Base-by-base conservation (phyloP, 2,113 vertebrate species). In the Phyllostomus hastatus region DNA sequence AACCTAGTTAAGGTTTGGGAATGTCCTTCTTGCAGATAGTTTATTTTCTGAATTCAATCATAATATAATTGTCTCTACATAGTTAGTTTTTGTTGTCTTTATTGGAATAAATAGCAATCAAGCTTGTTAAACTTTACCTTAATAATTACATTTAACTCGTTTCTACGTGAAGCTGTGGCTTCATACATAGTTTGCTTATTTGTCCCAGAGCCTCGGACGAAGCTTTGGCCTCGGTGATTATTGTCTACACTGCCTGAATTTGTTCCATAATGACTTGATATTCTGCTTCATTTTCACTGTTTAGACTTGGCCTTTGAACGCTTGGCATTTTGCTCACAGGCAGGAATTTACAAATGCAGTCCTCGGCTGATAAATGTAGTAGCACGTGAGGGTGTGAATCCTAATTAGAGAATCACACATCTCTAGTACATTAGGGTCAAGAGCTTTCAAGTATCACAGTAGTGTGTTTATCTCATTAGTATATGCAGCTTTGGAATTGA, bases 211-310 rank as follows among this genome's bases (percentile, higher is more conserved):
- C 24, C 72, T 15, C 76, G 8, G n/a, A 95, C 82, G 59, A 92
- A 91, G 69, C 76, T 90, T 84, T 85, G 82, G 86, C 69, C 69
- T 89, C 7, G 1, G 75, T 95, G 91, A 96, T 97, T 96, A 95
- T 90, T 96, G 84, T 88, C 91, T 88, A 94, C 57, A 90, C 48
- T 66, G 43, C 94, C 70, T 95, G 94, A 97, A 95, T 97, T 97
- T 95, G 97, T 94, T 96, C 81, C 81, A 64, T 97, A 97, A 98
- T 98, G 95, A 95, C 95, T 96, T 97, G 96, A 96, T 97, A 97
- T 93, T 97, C 95, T 93, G 75, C 96, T 96, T 96, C 95, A 92
- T 96, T 97, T 96, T 96, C 91, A 95, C 76, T 97, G 91, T 92
- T 96, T 93, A 96, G 80, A 96, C 41, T 94, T 97, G 95, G 95